Evolutionary conservation across 1,140 invertebrate genomes (phyloP).

Genomic region (Teleogryllus occipitalis): DNA sequence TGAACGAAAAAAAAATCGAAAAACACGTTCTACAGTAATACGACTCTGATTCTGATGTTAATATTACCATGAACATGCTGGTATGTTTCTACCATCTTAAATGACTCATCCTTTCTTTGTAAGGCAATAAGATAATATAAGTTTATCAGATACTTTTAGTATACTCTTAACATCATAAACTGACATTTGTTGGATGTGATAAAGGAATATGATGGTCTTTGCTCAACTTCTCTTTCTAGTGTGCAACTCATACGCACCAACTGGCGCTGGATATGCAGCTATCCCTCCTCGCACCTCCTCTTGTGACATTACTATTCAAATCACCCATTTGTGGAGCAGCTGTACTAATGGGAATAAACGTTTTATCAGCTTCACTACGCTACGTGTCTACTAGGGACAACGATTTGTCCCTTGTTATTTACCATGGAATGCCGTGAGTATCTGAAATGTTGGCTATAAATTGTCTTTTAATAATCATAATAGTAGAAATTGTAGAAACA

Average conservation of each 20-base stretch:
- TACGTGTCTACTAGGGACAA: conserved; percentile 48
- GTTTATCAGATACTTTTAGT: too few relatives aligned
- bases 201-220: neutral
- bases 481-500: neutral
- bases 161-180: too few relatives aligned
- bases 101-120: too few relatives aligned
- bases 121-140: too few relatives aligned
- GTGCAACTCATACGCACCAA: conserved; percentile 58
- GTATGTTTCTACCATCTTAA: too few relatives aligned
- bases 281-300: conserved; percentile 57
- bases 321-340: conserved; percentile 44
- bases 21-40: too few relatives aligned
- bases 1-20: too few relatives aligned
- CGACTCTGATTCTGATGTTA: too few relatives aligned
- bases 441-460: neutral
- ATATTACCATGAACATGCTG: too few relatives aligned
- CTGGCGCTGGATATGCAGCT: conserved; percentile 77
- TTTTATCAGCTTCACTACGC: conserved; percentile 49
- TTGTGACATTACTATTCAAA: conserved; percentile 56
- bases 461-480: neutral
- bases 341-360: conserved; percentile 44
- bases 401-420: conserved; percentile 51
- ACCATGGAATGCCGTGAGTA: conserved; percentile 56
- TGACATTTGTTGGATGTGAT: neutral
- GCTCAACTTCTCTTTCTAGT: conserved; percentile 42